phyloP scores from a whole-genome alignment of 2,797 vertebrate species.

The Oreonectes daqikongensis region DNA sequence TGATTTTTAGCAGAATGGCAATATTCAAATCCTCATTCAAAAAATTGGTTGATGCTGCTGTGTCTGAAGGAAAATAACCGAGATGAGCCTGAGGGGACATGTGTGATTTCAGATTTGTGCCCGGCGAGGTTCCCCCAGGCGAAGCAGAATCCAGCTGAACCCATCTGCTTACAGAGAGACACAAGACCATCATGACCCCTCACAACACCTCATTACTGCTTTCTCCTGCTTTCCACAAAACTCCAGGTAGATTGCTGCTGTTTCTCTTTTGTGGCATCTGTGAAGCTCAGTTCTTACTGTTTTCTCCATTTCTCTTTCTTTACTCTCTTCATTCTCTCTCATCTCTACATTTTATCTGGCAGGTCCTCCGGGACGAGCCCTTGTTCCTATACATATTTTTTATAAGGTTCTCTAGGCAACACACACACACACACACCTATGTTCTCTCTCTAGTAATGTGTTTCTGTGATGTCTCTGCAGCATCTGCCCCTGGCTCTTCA shows the following conservation, averaged over 20 bases:
- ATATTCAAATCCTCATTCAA: constrained; percentile 4
- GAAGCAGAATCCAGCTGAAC: constrained; percentile 33
- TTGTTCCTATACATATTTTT: constrained; percentile 25
- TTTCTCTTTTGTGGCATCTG: not conserved
- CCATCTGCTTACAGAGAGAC: constrained; percentile 26
- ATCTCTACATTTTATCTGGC: constrained; percentile 48
- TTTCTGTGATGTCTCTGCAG: constrained; percentile 50
- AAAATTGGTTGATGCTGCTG: constrained; percentile 14
- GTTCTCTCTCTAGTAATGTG: constrained; percentile 49
- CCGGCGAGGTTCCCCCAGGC: constrained; percentile 31
- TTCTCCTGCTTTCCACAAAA: constrained; percentile 6
- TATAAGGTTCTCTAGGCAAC: constrained; percentile 48
- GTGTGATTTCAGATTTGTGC: constrained; percentile 41
- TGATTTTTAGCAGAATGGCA: not conserved
- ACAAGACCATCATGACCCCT: constrained; percentile 11
- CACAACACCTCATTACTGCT: constrained; percentile 26
- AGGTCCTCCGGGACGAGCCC: constrained; percentile 48
- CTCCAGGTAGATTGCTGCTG: not conserved
- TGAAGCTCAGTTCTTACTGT: not conserved
- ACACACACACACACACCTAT: constrained; percentile 3
- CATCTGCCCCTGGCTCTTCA: constrained; percentile 60
- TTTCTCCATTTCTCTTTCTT: constrained; percentile 26
- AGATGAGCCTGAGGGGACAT: constrained; percentile 44
- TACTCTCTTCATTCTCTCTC: constrained; percentile 9
- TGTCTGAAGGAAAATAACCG: constrained; percentile 27